Evolutionary conservation across 2,888 invertebrate genomes (phyloP).

Genomic region (Napeogenes inachia): DNA sequence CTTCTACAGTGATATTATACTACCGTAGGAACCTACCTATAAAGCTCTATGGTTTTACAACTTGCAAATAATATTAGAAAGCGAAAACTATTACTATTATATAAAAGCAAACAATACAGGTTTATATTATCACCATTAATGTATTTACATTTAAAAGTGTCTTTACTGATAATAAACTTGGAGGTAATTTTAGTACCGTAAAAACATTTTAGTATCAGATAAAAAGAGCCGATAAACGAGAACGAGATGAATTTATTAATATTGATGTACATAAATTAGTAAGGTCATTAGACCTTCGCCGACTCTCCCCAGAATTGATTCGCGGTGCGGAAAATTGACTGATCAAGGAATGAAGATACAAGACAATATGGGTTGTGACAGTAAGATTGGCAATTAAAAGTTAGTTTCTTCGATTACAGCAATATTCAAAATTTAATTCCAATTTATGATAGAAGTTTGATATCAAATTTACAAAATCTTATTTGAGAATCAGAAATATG

Average conservation of each 20-base stretch:
- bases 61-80: background rate
- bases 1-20: background rate
- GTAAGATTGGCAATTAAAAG: conserved; percentile 22
- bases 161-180: no score
- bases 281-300: conserved; percentile 1
- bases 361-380: background rate
- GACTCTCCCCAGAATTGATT: conserved; percentile 49
- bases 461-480: no score
- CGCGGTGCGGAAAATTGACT: conserved; percentile 63
- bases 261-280: background rate
- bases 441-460: conserved; percentile 1
- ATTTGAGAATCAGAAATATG: no score
- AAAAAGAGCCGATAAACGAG: no score
- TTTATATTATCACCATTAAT: background rate
- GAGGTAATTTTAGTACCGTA: no score
- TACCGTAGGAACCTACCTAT: background rate
- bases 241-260: background rate
- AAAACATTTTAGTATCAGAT: no score
- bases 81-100: no score
- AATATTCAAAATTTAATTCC: conserved; percentile 3
- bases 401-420: conserved; percentile 14
- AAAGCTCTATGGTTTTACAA: background rate
- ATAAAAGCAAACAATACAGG: background rate
- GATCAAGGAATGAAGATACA: conserved; percentile 45
- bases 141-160: no score